Evolutionary conservation across 2,888 invertebrate species (phyloP).

Genomic region (Andrena bicolor): DNA sequence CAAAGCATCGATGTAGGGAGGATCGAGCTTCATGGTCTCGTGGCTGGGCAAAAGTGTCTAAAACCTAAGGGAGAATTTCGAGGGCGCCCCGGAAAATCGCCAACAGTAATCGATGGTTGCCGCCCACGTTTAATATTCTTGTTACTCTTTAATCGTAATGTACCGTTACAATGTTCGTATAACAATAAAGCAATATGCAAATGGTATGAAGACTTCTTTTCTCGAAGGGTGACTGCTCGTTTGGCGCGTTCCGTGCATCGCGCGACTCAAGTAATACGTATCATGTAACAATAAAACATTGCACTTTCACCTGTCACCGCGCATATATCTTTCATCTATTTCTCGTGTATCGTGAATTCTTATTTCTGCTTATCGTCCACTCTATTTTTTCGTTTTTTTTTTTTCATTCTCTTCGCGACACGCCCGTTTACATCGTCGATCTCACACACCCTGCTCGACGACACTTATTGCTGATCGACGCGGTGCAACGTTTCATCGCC

Average conservation of each 20-base stretch:
- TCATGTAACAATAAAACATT: conserved; percentile 67
- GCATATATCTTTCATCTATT: conserved; percentile 25
- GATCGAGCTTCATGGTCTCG: conserved; percentile 5
- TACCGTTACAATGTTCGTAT: conserved; percentile 72
- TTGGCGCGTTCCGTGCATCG: conserved; percentile 68
- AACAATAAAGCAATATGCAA: conserved; percentile 79
- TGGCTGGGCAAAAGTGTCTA: neutral
- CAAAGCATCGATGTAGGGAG: neutral
- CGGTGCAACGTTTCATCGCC: conserved; percentile 66
- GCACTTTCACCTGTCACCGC: conserved; percentile 56
- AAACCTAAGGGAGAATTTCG: neutral
- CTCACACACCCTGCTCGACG: neutral
- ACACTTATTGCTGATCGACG: conserved; percentile 53
- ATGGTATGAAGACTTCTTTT: conserved; percentile 72
- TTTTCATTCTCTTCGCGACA: neutral
- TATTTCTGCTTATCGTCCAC: conserved; percentile 15
- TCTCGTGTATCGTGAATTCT: neutral
- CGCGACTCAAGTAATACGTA: conserved; percentile 52
- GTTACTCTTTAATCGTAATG: conserved; percentile 63
- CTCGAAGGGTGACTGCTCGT: conserved; percentile 58
- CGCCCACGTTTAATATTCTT: conserved; percentile 46
- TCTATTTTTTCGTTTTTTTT: neutral
- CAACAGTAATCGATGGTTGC: conserved; percentile 66
- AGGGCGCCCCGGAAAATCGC: conserved; percentile 25
- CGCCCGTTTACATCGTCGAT: neutral